phyloP scores from a whole-genome alignment of 2,797 vertebrate species.

The Bradypodion ventrale region DNA sequence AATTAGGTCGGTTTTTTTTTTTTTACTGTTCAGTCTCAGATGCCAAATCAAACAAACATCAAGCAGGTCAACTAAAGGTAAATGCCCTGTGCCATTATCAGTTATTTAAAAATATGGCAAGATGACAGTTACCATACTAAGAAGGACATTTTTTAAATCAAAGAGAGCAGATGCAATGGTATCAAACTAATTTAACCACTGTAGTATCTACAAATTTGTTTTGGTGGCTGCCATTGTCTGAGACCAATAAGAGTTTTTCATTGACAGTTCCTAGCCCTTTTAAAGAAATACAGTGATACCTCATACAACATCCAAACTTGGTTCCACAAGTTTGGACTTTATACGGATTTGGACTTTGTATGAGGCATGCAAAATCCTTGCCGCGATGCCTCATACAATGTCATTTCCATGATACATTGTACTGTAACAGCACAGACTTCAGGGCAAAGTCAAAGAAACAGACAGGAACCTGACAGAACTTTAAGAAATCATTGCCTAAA shows the following conservation, averaged over 20 bases:
- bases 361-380: no score
- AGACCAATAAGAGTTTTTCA: neutral
- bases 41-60: neutral
- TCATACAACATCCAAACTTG: no score
- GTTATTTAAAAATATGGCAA: neutral
- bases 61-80: slow-evolving; percentile 1
- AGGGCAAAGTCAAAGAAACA: no score
- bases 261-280: neutral
- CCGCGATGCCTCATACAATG: no score
- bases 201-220: neutral
- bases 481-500: no score
- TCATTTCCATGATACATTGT: no score
- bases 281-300: no score
- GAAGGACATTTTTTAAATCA: neutral
- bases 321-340: no score
- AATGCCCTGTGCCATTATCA: neutral
- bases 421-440: no score
- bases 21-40: neutral
- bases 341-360: no score
- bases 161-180: neutral
- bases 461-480: no score
- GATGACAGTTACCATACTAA: neutral
- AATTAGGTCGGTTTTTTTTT: neutral
- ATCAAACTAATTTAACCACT: neutral
- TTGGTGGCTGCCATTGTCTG: neutral